Base-by-base conservation (phyloP, 1,140 invertebrate species). In the Dreissena rostriformis region DNA sequence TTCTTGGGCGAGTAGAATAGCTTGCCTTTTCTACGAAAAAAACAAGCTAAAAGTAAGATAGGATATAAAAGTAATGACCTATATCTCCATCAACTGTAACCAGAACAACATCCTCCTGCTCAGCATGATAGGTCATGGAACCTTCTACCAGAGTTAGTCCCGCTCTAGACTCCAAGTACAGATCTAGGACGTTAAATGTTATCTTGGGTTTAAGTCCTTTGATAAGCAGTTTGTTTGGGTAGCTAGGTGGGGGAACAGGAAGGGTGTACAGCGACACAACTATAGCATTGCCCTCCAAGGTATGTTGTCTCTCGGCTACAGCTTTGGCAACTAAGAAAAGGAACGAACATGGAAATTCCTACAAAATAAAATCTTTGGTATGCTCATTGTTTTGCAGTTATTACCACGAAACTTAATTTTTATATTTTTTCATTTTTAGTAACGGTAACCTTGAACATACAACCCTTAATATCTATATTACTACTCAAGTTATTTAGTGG, bases 151-250 rank as follows among this genome's bases (percentile, higher is more conserved):
- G 73, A 57, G 19, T 67, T 12, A 49, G 26, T 65, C 49, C 57
- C 17, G 49, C 76, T 73, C 39, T 55, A 26, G 63, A 63, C 52
- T 78, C 76, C 10, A 84, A 49, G 49, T 71, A 77, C 39, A 77
- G 76, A n/a, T 68, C 66, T 49, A 84, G 29, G 22, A 74, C 53
- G n/a, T 78, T 74, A 24, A 78, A 39, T 22, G 82, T 78, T 72
- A 74, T 78, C 12, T 28, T 65, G 11, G 52, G n/a, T 26, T 84
- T 61, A 19, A 84, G 52, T 24, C 75, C 82, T 78, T 72, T 81
- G 24, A 81, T n/a, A 10, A 81, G 53, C 10, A 72, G 19, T 22
- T 72, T 81, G 57, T 81, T 72, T 1, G 55, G 39, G 28, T 81
- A 81, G 24, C 22, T 22, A 14, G 70, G 70, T 49, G 68, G 68